Conservation (phyloP, 2,888 invertebrate genomes). For the Sarcophaga subvicina region DNA sequence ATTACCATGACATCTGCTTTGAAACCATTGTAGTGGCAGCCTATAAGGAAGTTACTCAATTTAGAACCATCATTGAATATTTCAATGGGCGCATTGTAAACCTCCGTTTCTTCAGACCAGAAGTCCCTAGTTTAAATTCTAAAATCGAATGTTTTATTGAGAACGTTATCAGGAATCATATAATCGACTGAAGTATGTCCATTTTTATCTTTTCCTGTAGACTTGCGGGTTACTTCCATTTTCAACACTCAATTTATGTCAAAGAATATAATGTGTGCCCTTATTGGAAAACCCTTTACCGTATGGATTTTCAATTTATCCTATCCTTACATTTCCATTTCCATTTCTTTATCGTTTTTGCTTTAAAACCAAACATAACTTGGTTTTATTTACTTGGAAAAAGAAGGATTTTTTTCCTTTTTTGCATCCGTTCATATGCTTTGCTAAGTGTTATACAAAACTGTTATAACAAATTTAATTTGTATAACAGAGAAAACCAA, state of each 20-base stretch:
- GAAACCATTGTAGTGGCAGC: no score
- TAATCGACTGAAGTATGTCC: not conserved
- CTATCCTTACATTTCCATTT: not conserved
- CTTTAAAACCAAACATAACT: conserved; percentile 33
- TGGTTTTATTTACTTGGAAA: conserved; percentile 33
- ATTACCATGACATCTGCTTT: no score
- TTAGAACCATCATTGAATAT: no score
- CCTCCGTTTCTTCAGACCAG: not conserved
- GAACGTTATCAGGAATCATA: not conserved
- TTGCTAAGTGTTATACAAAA: not conserved
- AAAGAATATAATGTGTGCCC: not conserved
- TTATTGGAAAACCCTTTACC: not conserved
- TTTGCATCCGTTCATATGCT: not conserved
- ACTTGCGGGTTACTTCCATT: no score
- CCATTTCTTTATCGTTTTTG: not conserved
- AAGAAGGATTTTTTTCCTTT: not conserved
- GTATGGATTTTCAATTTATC: not conserved
- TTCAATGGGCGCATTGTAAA: no score
- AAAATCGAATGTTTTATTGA: no score
- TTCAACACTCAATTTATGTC: no score
- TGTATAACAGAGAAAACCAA: conserved; percentile 19
- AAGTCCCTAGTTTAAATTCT: no score
- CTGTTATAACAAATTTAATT: not conserved
- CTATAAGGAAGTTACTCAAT: no score
- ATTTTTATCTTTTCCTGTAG: not conserved